Percentiles rank a stretch among this genome's conserved stretches.
These are phyloP conservation scores for Myodes glareolus DNA, from an alignment of 2,113 vertebrate species.

Conservation along the genomic window DNA sequence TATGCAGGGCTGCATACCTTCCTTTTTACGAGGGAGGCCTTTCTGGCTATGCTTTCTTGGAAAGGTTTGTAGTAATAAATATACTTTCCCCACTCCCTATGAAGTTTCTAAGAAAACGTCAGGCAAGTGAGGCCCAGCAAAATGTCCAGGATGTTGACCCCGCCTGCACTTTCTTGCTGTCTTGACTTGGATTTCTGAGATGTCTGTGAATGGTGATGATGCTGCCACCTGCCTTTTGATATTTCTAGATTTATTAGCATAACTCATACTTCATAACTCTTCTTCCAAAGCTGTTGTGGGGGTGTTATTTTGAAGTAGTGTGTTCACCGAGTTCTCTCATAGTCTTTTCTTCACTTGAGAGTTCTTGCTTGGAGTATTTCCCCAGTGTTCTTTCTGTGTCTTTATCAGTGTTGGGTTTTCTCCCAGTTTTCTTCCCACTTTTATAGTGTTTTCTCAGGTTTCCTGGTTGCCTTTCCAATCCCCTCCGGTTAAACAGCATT, in stretches of 20 bases:
- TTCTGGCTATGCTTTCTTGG: not conserved
- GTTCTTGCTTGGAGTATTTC: conserved; percentile 2
- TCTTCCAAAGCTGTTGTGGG: not conserved
- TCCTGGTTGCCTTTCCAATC: not conserved
- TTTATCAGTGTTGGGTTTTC: not conserved
- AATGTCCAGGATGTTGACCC: not conserved
- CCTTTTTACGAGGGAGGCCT: not conserved
- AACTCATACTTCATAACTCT: not conserved
- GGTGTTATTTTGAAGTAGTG: not conserved
- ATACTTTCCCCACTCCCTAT: not conserved
- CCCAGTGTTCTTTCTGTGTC: not conserved
- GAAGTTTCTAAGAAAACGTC: not conserved
- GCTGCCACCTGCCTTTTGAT: not conserved
- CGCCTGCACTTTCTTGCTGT: not conserved
- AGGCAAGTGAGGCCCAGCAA: not conserved
- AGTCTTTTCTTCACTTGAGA: not conserved
- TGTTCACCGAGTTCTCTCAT: not conserved
- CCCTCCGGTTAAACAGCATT: not conserved
- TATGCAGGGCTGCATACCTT: not conserved
- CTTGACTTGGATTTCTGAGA: conserved; percentile 1
- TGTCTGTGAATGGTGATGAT: not conserved
- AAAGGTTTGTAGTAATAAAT: not conserved
- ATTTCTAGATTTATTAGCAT: not conserved
- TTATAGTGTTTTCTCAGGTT: not conserved
- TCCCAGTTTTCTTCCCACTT: not conserved